phyloP scores from a whole-genome alignment of 2,797 vertebrate genomes.

The Myotis daubentonii region DNA sequence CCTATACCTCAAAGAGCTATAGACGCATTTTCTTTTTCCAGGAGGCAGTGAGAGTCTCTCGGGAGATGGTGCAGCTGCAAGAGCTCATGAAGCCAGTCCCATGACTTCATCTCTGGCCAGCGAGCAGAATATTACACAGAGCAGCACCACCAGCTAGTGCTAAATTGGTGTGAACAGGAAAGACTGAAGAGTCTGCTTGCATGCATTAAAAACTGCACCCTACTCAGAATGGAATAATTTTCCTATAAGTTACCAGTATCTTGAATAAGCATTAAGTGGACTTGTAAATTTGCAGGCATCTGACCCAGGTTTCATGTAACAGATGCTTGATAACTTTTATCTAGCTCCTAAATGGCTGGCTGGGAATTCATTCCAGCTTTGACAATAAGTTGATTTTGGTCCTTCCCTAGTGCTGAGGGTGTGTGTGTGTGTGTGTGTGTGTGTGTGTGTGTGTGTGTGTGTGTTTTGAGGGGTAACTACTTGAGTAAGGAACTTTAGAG shows the following conservation, averaged over 20 bases:
- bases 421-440: neutral
- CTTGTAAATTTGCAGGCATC: neutral
- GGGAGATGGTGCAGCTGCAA: constrained; percentile 53
- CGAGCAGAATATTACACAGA: constrained; percentile 23
- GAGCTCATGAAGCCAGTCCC: neutral
- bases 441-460: neutral
- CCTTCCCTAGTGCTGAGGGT: neutral
- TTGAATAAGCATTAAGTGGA: neutral
- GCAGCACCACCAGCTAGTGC: neutral
- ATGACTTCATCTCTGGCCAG: constrained; percentile 65
- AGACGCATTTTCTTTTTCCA: constrained; percentile 3
- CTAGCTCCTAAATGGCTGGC: neutral
- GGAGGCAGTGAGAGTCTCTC: neutral
- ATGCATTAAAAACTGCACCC: neutral
- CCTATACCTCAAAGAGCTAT: neutral
- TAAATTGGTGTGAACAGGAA: neutral
- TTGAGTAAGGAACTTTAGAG: neutral
- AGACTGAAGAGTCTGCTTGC: neutral
- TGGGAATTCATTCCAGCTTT: neutral
- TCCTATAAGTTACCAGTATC: neutral
- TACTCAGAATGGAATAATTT: neutral
- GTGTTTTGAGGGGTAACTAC: neutral
- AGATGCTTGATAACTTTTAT: neutral
- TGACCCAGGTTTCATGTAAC: neutral
- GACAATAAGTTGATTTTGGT: neutral